Evolutionary conservation across 2,888 invertebrate species (phyloP), one percentile per base, ranked within the genome.

Genomic region (Eupelmus urozonus): DNA sequence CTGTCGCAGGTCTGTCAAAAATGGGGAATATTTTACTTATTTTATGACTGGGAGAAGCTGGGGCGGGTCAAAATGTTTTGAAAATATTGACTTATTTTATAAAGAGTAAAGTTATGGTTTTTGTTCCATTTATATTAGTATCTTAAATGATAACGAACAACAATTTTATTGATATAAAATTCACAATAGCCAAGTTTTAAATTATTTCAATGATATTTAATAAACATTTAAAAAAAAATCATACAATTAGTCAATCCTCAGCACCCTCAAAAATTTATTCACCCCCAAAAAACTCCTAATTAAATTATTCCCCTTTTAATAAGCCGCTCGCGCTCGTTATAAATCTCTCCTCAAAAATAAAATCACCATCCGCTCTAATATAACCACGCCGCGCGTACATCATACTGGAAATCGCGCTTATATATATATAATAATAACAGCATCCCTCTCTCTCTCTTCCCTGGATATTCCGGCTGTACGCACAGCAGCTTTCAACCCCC

Each of bases 1-100:
- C 20, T 59, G 18, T 7, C 29, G 34, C 27, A 20, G 27, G 13
- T n/a, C n/a, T n/a, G n/a, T n/a, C n/a, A n/a, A n/a, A 16, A 45
- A 45, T 13, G 53, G 23, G 23, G 49, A 51, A 77, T 74, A 80
- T 78, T 80, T 80, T 75, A 70, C 60, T 29, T 67, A 79, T 34
- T 79, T 79, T 72, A 79, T 51, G 76, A 49, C 66, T 25, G n/a
- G 23, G 67, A 13, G 18, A 69, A 34, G n/a, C 20, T 11, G 11
- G 60, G 62, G 60, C 63, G 13, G 29, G 13, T 59, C 53, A 29
- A 60, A 65, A 65, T 74, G 63, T 63, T 73, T 34, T 5, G 9
- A 16, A 65, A 51, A 66, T 69, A 55, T 45, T 16, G 45, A 18
- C 53, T n/a, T 27, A 60, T 49, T 18, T 45, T 13, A 51, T n/a